Conservation (phyloP, 2,888 invertebrate species). For the Spicauda simplicius region DNA sequence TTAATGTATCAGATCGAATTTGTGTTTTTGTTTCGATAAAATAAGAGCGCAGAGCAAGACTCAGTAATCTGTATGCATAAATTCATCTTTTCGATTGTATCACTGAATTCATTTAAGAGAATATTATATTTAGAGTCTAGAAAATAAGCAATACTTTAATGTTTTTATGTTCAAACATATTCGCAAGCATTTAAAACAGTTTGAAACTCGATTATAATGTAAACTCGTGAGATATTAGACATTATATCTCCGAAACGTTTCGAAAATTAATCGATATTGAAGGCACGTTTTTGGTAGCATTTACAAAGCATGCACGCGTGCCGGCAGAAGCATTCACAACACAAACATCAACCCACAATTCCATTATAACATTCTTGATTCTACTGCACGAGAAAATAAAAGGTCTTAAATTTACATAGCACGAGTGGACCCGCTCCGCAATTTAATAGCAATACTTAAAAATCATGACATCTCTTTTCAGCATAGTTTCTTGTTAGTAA, state of each 20-base stretch:
- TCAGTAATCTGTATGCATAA: slow-evolving; percentile 38
- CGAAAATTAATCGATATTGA: slow-evolving; percentile 64
- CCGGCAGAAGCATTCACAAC: slow-evolving; percentile 59
- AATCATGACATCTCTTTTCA: slow-evolving; percentile 63
- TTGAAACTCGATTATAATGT: neutral
- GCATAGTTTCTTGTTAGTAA: slow-evolving; percentile 46
- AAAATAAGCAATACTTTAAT: slow-evolving; percentile 20
- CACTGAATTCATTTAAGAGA: slow-evolving; percentile 39
- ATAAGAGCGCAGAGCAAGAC: slow-evolving; percentile 35
- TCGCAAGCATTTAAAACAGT: neutral
- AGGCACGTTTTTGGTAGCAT: slow-evolving; percentile 51
- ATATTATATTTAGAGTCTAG: slow-evolving; percentile 28
- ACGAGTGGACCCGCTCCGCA: slow-evolving; percentile 60
- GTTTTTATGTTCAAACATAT: neutral
- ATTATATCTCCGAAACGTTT: slow-evolving; percentile 43
- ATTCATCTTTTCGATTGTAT: slow-evolving; percentile 42
- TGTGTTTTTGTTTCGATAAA: slow-evolving; percentile 57
- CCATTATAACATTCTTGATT: slow-evolving; percentile 60
- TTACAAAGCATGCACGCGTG: slow-evolving; percentile 59
- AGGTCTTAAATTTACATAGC: slow-evolving; percentile 73
- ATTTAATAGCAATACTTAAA: slow-evolving; percentile 53
- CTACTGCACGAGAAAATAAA: slow-evolving; percentile 66
- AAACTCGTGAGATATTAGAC: neutral
- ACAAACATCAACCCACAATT: slow-evolving; percentile 60
- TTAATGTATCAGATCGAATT: slow-evolving; percentile 72